Conservation (phyloP, 2,888 invertebrate species). For the Campoplex nolae region DNA sequence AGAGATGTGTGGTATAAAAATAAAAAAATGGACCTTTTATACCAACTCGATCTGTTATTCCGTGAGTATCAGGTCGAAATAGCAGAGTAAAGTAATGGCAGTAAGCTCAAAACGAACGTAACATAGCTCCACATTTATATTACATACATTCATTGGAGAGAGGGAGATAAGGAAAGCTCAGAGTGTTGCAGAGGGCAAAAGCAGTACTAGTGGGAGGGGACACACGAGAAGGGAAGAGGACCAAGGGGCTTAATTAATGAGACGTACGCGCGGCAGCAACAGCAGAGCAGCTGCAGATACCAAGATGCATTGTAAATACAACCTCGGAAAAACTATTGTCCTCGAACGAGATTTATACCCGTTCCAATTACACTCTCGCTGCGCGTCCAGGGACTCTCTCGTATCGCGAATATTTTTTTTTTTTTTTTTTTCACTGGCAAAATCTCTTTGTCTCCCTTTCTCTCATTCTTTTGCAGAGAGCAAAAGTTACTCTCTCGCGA, state of each 20-base stretch:
- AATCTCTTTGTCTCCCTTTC: slow-evolving; percentile 44
- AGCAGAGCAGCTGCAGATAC: slow-evolving; percentile 81
- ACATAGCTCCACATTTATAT: slow-evolving; percentile 1
- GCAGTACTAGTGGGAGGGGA: slow-evolving; percentile 58
- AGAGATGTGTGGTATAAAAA: background rate
- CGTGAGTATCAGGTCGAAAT: background rate
- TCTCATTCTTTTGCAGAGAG: slow-evolving; percentile 13
- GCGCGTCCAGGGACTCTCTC: slow-evolving; percentile 62
- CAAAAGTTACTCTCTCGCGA: slow-evolving; percentile 36
- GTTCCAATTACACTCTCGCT: slow-evolving; percentile 81
- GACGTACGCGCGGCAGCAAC: slow-evolving; percentile 77
- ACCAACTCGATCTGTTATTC: background rate
- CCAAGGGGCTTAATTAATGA: slow-evolving; percentile 83
- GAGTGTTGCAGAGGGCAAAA: slow-evolving; percentile 59
- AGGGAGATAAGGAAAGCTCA: slow-evolving; percentile 22
- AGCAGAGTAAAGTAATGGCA: slow-evolving; percentile 33
- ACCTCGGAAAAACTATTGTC: slow-evolving; percentile 82
- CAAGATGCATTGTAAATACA: slow-evolving; percentile 82
- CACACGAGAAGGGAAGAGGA: slow-evolving; percentile 61
- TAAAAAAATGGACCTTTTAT: background rate
- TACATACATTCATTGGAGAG: background rate
- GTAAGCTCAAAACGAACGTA: slow-evolving; percentile 12
- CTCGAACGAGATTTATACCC: slow-evolving; percentile 82
- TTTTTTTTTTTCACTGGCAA: slow-evolving; percentile 1
- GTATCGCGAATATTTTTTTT: background rate